Percentiles rank a stretch among this genome's conserved stretches.
Conservation (phyloP, 1,140 invertebrate species). For the Drosophila funebris region DNA sequence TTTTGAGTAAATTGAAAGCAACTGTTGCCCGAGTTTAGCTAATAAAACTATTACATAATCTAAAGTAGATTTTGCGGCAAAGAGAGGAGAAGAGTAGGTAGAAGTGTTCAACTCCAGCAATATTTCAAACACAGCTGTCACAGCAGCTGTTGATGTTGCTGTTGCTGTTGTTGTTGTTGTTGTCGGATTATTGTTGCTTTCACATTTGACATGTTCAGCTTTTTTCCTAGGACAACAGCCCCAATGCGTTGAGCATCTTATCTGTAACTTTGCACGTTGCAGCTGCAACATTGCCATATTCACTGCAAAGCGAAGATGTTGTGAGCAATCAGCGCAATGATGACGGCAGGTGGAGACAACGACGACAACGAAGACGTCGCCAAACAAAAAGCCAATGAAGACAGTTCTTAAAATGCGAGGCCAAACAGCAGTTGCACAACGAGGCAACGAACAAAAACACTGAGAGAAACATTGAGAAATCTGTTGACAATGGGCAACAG, state of each 20-base stretch:
- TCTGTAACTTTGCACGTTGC: constrained; percentile 66
- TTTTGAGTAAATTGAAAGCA: background rate
- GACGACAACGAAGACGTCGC: background rate
- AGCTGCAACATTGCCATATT: constrained; percentile 6
- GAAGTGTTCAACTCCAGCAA: background rate
- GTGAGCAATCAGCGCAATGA: constrained; percentile 35
- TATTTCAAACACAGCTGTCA: background rate
- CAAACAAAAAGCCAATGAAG: constrained; percentile 54
- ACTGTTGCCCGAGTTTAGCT: constrained; percentile 6
- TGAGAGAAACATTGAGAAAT: background rate
- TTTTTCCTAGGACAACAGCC: constrained; percentile 5
- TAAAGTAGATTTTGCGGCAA: background rate
- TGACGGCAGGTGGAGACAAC: background rate
- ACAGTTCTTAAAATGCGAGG: constrained; percentile 57
- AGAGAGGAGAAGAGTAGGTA: background rate
- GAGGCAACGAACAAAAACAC: constrained; percentile 43
- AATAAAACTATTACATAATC: constrained; percentile 13
- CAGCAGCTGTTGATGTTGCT: constrained; percentile 6
- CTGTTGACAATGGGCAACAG: constrained; percentile 43
- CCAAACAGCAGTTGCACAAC: constrained; percentile 31
- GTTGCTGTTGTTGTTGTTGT: constrained; percentile 19
- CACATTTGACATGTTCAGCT: constrained; percentile 45
- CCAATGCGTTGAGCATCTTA: constrained; percentile 61
- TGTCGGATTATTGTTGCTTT: constrained; percentile 19
- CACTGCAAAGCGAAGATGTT: constrained; percentile 10